Evolutionary conservation across 2,113 vertebrate species (phyloP).

Genomic region (Lathamus discolor): DNA sequence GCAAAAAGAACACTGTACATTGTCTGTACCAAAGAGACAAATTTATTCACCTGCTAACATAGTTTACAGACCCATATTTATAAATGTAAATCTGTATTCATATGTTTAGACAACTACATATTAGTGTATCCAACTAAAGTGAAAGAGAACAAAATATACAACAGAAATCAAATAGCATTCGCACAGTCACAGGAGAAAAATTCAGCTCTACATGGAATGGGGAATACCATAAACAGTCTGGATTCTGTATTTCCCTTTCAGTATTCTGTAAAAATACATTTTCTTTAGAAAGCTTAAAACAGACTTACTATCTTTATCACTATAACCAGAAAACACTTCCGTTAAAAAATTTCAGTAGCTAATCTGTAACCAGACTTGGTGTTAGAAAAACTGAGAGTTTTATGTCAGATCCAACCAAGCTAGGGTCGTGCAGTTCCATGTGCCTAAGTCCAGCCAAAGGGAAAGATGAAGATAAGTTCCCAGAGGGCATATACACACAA

Average conservation of each 20-base stretch:
- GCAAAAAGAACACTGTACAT: accelerated
- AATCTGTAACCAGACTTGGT: background rate
- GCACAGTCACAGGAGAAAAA: background rate
- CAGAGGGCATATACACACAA: background rate
- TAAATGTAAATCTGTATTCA: background rate
- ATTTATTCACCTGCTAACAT: background rate
- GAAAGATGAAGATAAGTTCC: background rate
- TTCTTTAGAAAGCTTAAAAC: background rate
- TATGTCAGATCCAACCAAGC: background rate
- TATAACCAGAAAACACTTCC: background rate
- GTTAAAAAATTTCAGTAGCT: background rate
- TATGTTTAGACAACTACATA: background rate
- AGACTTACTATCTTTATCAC: background rate
- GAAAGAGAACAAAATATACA: background rate
- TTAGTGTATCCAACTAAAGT: background rate
- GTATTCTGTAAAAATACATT: background rate
- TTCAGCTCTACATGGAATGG: accelerated
- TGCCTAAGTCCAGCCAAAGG: background rate
- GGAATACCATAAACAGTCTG: background rate
- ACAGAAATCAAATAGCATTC: background rate
- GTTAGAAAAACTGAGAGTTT: background rate
- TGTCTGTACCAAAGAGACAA: background rate
- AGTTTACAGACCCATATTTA: background rate
- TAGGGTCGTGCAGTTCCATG: background rate
- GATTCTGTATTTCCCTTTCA: background rate